These are phyloP conservation scores for Myocastor coypus DNA, from an alignment of 2,113 vertebrate genomes.

Conservation along the genomic window DNA sequence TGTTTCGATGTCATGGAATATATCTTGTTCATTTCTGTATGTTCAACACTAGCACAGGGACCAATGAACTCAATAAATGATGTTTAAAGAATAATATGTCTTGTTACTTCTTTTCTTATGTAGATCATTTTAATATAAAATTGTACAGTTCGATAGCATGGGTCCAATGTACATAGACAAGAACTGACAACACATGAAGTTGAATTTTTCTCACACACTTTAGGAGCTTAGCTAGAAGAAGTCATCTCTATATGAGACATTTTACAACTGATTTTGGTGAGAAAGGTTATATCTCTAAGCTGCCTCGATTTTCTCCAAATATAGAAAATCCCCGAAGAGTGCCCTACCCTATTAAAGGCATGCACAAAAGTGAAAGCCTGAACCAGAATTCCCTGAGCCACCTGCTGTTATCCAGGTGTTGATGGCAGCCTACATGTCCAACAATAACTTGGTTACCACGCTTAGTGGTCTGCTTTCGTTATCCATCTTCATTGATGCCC, in stretches of 20 bases:
- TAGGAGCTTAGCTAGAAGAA: background rate
- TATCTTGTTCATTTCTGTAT: background rate
- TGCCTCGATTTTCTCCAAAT: background rate
- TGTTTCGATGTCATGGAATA: background rate
- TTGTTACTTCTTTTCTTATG: background rate
- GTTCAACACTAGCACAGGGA: background rate
- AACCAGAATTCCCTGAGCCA: background rate
- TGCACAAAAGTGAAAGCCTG: background rate
- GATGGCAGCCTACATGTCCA: background rate
- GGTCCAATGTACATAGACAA: rapidly evolving
- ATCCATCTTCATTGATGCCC: background rate
- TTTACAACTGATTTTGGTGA: background rate
- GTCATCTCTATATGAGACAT: background rate
- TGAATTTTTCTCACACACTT: background rate
- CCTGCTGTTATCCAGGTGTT: background rate
- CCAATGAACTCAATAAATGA: background rate
- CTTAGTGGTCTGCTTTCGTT: background rate
- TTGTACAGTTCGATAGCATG: background rate
- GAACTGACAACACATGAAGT: rapidly evolving
- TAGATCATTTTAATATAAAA: background rate
- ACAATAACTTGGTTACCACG: background rate
- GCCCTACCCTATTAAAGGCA: background rate
- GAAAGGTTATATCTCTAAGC: background rate
- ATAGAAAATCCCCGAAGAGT: background rate
- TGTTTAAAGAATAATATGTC: background rate